These are phyloP conservation scores for Syngnathus floridae DNA, from an alignment of 2,113 vertebrate genomes.

Conservation along the genomic window DNA sequence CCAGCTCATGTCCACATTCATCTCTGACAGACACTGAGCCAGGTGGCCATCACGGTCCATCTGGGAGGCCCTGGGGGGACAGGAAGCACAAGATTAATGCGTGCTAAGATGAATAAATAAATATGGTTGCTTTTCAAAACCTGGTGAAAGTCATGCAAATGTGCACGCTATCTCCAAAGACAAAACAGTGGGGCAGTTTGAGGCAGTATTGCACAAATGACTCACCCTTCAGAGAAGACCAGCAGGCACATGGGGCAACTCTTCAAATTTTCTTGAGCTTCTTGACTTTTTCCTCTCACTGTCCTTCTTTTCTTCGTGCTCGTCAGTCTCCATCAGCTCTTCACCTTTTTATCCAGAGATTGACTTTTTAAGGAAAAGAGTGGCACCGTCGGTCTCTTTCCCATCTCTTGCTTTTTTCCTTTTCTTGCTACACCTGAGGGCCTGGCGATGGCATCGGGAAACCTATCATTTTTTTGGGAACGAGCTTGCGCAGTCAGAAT, in stretches of 20 bases:
- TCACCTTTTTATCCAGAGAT: neutral
- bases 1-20: constrained; percentile 77
- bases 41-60: constrained; percentile 83
- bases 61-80: constrained; percentile 73
- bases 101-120: neutral
- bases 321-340: neutral
- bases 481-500: too few species aligned
- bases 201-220: neutral
- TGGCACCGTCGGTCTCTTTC: neutral
- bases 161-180: neutral
- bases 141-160: neutral
- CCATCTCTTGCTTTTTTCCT: neutral
- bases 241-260: constrained; percentile 81
- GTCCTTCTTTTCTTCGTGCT: constrained; percentile 9
- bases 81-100: constrained; percentile 9
- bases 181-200: neutral
- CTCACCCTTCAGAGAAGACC: constrained; percentile 73
- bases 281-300: constrained; percentile 2
- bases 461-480: too few species aligned
- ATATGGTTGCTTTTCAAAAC: neutral
- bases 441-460: neutral
- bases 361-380: constrained; percentile 4
- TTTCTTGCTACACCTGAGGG: neutral
- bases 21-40: constrained; percentile 83
- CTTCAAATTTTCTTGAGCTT: constrained; percentile 37